phyloP scores from a whole-genome alignment of 2,797 vertebrate species.

The Anguilla pacifica region DNA sequence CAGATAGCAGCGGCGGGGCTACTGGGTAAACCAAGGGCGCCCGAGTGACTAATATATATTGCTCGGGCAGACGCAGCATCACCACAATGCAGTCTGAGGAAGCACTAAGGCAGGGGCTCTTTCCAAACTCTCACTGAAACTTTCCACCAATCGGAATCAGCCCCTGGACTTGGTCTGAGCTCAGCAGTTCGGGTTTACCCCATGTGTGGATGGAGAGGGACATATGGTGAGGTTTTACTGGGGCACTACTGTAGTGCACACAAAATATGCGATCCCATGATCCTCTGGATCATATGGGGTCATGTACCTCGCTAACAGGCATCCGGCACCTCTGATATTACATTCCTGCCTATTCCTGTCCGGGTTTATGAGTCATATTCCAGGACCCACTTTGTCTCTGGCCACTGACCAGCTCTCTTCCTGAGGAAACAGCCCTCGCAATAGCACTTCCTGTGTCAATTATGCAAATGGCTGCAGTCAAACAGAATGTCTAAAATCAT shows the following conservation, averaged over 20 bases:
- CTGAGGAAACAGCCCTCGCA: slow-evolving; percentile 31
- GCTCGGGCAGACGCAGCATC: not conserved
- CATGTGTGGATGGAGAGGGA: slow-evolving; percentile 45
- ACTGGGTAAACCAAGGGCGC: not conserved
- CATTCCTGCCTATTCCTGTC: slow-evolving; percentile 28
- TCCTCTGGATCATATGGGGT: not conserved
- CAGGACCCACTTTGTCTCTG: slow-evolving; percentile 18
- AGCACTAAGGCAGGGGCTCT: not conserved
- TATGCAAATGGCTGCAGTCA: slow-evolving; percentile 50
- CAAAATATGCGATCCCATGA: not conserved
- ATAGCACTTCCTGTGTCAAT: slow-evolving; percentile 46
- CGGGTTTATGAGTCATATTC: slow-evolving; percentile 16
- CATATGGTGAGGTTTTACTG: slow-evolving; percentile 41
- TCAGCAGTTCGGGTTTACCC: slow-evolving; percentile 20
- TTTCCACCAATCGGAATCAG: not conserved
- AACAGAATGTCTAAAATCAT: slow-evolving; percentile 37
- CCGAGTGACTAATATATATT: not conserved
- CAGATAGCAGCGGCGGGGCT: not conserved
- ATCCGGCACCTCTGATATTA: not conserved
- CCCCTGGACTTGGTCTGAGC: not conserved
- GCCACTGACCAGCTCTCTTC: slow-evolving; percentile 31
- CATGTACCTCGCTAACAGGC: not conserved
- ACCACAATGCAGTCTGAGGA: not conserved
- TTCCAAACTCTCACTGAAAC: not conserved
- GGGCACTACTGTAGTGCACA: not conserved